phyloP scores from a whole-genome alignment of 2,888 invertebrate genomes.

The Hirtodrosophila histrioides region DNA sequence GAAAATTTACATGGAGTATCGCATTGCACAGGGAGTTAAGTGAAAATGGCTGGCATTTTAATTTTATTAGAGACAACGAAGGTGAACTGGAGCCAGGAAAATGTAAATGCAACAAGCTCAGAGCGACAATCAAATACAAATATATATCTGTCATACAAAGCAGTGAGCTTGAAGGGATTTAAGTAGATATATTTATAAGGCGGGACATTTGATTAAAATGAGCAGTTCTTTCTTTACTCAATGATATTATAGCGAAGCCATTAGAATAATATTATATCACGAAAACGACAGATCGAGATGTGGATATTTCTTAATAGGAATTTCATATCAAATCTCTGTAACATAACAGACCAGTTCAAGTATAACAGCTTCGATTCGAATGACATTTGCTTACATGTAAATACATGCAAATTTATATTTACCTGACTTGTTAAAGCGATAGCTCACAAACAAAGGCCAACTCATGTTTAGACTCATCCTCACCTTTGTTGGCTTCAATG shows the following conservation, averaged over 20 bases:
- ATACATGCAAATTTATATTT: conserved; percentile 13
- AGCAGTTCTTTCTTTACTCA: background rate
- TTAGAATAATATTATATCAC: too few species aligned
- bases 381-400: too few species aligned
- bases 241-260: too few species aligned
- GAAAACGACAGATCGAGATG: too few species aligned
- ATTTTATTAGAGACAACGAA: conserved; percentile 63
- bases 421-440: conserved; percentile 13
- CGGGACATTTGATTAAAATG: conserved; percentile 5
- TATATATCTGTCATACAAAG: conserved; percentile 34
- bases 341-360: too few species aligned
- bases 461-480: too few species aligned
- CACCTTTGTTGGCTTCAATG: conserved; percentile 42
- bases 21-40: conserved; percentile 57
- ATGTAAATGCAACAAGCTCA: conserved; percentile 43
- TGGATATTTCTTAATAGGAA: background rate
- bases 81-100: conserved; percentile 24
- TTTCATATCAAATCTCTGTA: too few species aligned
- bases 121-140: conserved; percentile 19
- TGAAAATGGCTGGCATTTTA: conserved; percentile 73
- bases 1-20: conserved; percentile 40
- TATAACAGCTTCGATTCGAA: too few species aligned
- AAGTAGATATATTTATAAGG: background rate
- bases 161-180: conserved; percentile 19
- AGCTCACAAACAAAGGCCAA: conserved; percentile 9